These are phyloP conservation scores for Onthophagus taurus DNA, from an alignment of 1,140 invertebrate species.

Conservation along the genomic window DNA sequence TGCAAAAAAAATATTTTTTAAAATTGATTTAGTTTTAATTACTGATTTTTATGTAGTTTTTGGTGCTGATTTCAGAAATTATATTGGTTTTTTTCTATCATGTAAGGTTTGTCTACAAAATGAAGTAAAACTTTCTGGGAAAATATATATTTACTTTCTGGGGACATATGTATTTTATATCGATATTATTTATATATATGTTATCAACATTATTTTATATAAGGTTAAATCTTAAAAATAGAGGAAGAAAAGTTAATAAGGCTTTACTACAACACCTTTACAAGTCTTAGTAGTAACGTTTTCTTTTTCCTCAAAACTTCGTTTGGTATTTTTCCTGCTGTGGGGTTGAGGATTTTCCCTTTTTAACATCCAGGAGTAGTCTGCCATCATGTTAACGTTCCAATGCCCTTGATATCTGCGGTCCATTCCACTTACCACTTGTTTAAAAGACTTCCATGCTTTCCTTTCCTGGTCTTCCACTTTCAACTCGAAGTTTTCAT, in stretches of 20 bases:
- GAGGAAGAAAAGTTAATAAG: constrained; percentile 7
- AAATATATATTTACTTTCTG: not conserved
- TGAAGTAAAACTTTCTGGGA: constrained; percentile 3
- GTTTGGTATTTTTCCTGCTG: constrained; percentile 7
- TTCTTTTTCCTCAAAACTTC: constrained; percentile 2
- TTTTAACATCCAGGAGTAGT: constrained; percentile 26
- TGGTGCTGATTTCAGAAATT: too few species aligned
- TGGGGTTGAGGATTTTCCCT: constrained; percentile 7
- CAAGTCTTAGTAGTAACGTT: constrained; percentile 8
- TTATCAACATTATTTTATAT: constrained; percentile 4
- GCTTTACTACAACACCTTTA: constrained; percentile 4
- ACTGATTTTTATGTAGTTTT: too few species aligned
- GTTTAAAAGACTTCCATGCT: constrained; percentile 13
- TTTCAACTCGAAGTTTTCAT: constrained; percentile 17
- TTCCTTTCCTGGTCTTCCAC: constrained; percentile 15
- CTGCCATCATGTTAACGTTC: constrained; percentile 24
- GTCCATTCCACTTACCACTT: constrained; percentile 20
- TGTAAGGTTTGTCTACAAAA: constrained; percentile 6
- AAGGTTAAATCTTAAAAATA: constrained; percentile 1
- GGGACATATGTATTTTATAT: constrained; percentile 6
- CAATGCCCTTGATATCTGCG: constrained; percentile 24
- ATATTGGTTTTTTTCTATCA: too few species aligned
- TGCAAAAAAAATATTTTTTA: too few species aligned
- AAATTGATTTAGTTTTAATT: too few species aligned
- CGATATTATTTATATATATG: constrained; percentile 5